Evolutionary conservation across 2,888 invertebrate species (phyloP), one percentile per base, ranked within the genome.

Genomic region (Noctua janthina): DNA sequence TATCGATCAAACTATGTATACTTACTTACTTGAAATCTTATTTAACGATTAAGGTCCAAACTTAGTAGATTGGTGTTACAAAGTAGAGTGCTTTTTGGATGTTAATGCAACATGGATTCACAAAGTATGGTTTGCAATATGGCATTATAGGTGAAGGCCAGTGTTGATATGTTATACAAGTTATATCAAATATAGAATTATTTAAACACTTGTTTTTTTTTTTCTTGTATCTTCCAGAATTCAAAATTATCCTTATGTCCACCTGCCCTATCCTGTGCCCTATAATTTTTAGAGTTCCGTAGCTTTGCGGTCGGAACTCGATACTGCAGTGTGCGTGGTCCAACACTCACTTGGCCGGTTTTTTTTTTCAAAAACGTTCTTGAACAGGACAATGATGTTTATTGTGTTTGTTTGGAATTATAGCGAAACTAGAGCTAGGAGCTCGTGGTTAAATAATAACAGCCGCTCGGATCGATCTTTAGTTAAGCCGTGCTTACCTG

Each of bases 111-210:
- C 71, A 83, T 78, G 66, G 79, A 83, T 80, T 81, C 84, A 84
- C 80, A 74, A 85, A 73, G 78, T 88, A 85, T 82, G 74, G 74
- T 88, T 88, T 87, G 90, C 88, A 83, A 83, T 90, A 83, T 87
- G 83, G 85, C 83, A 84, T 83, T 88, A 78, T 84, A 85, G 73
- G 79, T 79, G 74, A 78, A 83, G 85, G 88, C 90, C 91, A 88
- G 88, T 89, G 88, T 90, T 90, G 84, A 80, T 82, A 84, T 83
- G 87, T 90, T 89, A 86, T 80, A 89, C 79, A 84, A 89, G 84
- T 87, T 89, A 83, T 84, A 90, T 90, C 88, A 91, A 92, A 91
- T 92, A 94, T 91, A 92, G 90, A 92, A 89, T 87, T 91, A 90
- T 92, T 91, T 86, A 89, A 88, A 87, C 68, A 3, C 5, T 20